Evolutionary conservation across 2,797 vertebrate species (phyloP), one percentile per base, ranked within the genome.

Genomic region (Periparus ater): DNA sequence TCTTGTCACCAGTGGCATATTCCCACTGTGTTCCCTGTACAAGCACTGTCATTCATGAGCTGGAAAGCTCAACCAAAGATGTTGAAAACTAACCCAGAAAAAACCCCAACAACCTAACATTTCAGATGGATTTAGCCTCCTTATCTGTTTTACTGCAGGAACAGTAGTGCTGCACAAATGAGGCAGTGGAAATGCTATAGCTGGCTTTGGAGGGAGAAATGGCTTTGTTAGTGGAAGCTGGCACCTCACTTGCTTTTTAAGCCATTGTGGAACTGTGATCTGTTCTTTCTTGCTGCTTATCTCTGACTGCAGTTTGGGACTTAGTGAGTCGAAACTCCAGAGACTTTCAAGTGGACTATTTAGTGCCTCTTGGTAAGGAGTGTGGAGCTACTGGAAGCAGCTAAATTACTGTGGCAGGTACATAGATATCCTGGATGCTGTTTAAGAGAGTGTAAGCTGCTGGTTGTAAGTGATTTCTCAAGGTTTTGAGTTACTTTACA

Each of bases 241-340:
- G 85, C 94, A 81, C 83, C 80, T 95, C 83, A 13, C 82, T 91
- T 70, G 80, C 88, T 90, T 95, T 96, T 95, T 77, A 95, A 93
- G 91, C 92, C 73, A 78, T 73, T 94, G 87, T 92, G 65, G 70
- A 91, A 29, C 63, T 90, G 77, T 74, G 34, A 93, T 96, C 89
- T 81, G 85, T 96, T 97, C 92, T 77, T 96, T 92, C 89, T 95
- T 92, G 76, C 87, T 91, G 92, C 93, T 95, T 95, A 94, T 96
- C 93, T 96, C 79, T 93, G 89, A 58, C 85, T 93, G 76, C 87
- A 85, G 82, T 92, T 94, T 94, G 89, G 85, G 91, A 91, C 95
- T 95, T 91, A 11, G 75, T 89, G 88, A 93, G 85, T 91, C 19
- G 72, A 76, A 96, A 79, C 90, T 95, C 88, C 77, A 93, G 93